Percentiles rank a stretch among this genome's conserved stretches.
Evolutionary conservation across 2,888 invertebrate species (phyloP).

Genomic region (Melipona beecheii): DNA sequence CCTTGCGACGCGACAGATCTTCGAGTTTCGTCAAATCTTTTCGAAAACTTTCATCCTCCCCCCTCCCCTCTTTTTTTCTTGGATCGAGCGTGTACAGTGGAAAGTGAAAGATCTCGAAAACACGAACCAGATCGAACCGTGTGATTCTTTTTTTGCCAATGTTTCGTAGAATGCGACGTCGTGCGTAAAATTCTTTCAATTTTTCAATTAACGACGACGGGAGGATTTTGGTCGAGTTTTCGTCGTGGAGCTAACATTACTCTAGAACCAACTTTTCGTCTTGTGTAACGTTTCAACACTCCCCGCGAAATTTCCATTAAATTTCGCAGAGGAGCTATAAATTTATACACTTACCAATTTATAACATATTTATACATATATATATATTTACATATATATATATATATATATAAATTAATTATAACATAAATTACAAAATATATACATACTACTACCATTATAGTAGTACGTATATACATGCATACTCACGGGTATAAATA

Average conservation of each 20-base stretch:
- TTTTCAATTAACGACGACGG: slow-evolving; percentile 38
- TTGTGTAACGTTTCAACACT: slow-evolving; percentile 51
- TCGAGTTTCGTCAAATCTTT: not conserved
- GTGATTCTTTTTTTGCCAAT: not conserved
- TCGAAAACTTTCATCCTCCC: not conserved
- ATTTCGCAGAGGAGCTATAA: slow-evolving; percentile 51
- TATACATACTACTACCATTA: slow-evolving; percentile 53
- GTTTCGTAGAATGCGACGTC: slow-evolving; percentile 3
- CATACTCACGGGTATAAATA: slow-evolving; percentile 65
- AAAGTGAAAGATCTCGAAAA: not conserved
- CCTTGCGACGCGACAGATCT: not conserved
- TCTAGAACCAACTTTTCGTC: slow-evolving; percentile 15
- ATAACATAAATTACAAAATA: slow-evolving; percentile 41
- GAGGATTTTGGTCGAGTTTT: slow-evolving; percentile 32
- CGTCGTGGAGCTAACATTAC: slow-evolving; percentile 27
- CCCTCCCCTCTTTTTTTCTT: not conserved
- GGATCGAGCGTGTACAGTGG: slow-evolving; percentile 10
- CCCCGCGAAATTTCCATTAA: slow-evolving; percentile 41
- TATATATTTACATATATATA: slow-evolving; percentile 25
- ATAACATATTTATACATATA: slow-evolving; percentile 23
- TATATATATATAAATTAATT: slow-evolving; percentile 40
- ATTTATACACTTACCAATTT: slow-evolving; percentile 65
- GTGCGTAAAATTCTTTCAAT: slow-evolving; percentile 46
- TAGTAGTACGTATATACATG: slow-evolving; percentile 55
- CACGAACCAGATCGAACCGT: not conserved